phyloP scores from a whole-genome alignment of 2,888 invertebrate species.

The Syritta pipiens region DNA sequence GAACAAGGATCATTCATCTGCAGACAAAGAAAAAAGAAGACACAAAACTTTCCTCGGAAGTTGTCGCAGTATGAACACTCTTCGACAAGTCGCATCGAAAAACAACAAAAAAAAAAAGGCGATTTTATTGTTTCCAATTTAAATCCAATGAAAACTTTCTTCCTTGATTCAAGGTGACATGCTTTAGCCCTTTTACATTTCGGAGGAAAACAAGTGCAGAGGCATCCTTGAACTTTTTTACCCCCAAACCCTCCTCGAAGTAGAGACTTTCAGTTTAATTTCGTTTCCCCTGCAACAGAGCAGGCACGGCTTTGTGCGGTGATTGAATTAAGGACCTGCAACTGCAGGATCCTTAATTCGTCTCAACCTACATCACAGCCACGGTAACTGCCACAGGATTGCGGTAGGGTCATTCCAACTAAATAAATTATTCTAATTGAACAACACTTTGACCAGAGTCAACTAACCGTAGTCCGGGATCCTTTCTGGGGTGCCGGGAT shows the following conservation, averaged over 20 bases:
- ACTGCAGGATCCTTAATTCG: conserved; percentile 48
- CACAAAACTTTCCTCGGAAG: no score
- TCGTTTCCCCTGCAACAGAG: neutral
- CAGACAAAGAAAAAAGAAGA: no score
- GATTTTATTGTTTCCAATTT: conserved; percentile 43
- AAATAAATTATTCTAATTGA: conserved; percentile 69
- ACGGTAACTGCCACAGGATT: conserved; percentile 31
- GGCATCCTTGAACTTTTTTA: conserved; percentile 61
- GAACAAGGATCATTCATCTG: no score
- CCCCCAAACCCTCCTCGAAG: neutral
- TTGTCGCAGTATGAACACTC: no score
- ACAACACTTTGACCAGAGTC: conserved; percentile 64
- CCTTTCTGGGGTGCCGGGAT: conserved; percentile 7
- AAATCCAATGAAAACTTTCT: conserved; percentile 54
- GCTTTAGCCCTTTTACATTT: conserved; percentile 14
- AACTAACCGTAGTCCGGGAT: conserved; percentile 51
- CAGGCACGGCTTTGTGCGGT: conserved; percentile 21
- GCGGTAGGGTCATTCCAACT: conserved; percentile 54
- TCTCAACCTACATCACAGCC: conserved; percentile 22
- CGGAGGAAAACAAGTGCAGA: neutral
- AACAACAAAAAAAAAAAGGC: no score
- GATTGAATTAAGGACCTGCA: conserved; percentile 50
- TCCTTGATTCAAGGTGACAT: conserved; percentile 35
- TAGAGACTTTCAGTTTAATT: conserved; percentile 26
- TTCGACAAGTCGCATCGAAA: no score